Evolutionary conservation across 1,140 invertebrate genomes (phyloP), one percentile per base, ranked within the genome.

Genomic region (Drosophila asahinai): DNA sequence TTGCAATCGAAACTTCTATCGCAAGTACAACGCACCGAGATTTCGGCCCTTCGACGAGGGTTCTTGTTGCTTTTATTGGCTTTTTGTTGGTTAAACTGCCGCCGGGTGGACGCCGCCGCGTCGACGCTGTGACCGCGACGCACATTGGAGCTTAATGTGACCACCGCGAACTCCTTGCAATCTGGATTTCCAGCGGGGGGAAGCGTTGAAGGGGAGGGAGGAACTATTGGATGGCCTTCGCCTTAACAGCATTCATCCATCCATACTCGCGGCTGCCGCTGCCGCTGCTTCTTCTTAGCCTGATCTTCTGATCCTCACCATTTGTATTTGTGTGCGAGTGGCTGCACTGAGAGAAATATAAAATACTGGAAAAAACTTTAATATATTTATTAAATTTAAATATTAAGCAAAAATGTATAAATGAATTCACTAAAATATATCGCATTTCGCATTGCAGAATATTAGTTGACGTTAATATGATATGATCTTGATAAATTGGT

Each of bases 1-100:
- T 74, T 77, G 86, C 86, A 86, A 90, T 90, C 86, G 83, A 91
- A 78, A 75, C 82, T 86, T 90, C 86, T 90, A 90, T 91, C 82
- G 86, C 70, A 72, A 77, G 58, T 78, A 79, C 66, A 79, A 78
- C 86, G 82, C 78, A 82, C 79, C 52, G 45, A 89, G 82, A 86
- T 80, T 91, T 90, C 63, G 79, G 82, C 86, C 82, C 86, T 89
- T 81, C 81, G 75, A 55, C 45, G 48, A 33, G 54, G 42, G 25
- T 64, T 45, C 30, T 48, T 66, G 14, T 38, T 59, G 27, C n/a
- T 47, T 15, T 47, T 63, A 17, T 63, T 73, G 27, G 45, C 68
- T 48, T 22, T 57, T 57, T 62, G 52, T 49, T 51, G 65, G 15
- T 72, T 52, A 49, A 27, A 62, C 58, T 67, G 83, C 83, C 83